Evolutionary conservation across 1,140 invertebrate species (phyloP).

Genomic region (Phthorimaea operculella): DNA sequence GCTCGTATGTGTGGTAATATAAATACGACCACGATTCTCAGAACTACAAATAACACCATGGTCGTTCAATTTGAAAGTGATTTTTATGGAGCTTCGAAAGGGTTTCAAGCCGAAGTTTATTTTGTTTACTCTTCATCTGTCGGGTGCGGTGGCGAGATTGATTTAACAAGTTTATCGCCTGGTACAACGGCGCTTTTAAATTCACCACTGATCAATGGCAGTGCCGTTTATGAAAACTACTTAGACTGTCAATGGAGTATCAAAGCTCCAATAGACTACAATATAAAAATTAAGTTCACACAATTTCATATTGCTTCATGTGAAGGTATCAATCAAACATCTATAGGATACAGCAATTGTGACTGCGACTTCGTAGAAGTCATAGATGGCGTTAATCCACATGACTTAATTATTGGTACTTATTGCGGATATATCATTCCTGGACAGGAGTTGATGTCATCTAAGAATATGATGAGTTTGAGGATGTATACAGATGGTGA

Average conservation of each 20-base stretch:
- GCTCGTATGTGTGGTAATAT: conserved; percentile 75
- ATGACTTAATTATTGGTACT: conserved; percentile 70
- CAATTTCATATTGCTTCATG: conserved; percentile 67
- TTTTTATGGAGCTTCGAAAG: conserved; percentile 38
- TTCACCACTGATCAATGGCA: conserved; percentile 38
- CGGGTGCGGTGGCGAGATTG: conserved; percentile 46
- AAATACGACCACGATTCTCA: conserved; percentile 67
- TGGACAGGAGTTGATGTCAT: conserved; percentile 54
- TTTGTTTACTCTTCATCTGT: conserved; percentile 69
- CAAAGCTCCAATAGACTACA: conserved; percentile 53
- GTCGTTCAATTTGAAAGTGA: conserved; percentile 70
- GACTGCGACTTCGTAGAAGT: conserved; percentile 77
- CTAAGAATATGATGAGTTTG: conserved; percentile 71
- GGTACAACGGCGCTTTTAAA: conserved; percentile 27
- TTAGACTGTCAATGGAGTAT: conserved; percentile 66
- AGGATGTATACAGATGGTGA: conserved; percentile 72
- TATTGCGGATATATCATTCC: conserved; percentile 75
- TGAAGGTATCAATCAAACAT: conserved; percentile 50
- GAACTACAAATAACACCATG: conserved; percentile 68
- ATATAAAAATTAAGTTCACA: conserved; percentile 69
- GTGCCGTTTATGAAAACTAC: conserved; percentile 48
- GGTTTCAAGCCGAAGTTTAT: conserved; percentile 70
- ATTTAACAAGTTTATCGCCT: conserved; percentile 22
- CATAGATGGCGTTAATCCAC: conserved; percentile 74
- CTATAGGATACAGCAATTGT: conserved; percentile 56